A percentile compares a stretch with the other conserved stretches of the same genome.
Evolutionary conservation across 2,113 vertebrate genomes (phyloP).

Genomic region (Lampris megalopsis): DNA sequence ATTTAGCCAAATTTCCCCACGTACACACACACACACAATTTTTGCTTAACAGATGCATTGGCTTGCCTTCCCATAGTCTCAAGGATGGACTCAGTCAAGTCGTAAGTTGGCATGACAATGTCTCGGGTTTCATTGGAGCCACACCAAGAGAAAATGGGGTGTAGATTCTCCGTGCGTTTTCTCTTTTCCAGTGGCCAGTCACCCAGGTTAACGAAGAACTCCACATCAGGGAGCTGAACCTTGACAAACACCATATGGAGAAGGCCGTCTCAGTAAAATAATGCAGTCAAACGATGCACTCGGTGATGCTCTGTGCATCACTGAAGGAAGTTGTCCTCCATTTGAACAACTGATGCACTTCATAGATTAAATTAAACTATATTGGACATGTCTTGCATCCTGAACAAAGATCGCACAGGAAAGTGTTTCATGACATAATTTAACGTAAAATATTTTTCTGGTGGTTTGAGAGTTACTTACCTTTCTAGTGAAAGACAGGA

Average conservation of each 20-base stretch:
- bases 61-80: constrained; percentile 97
- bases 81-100: constrained; percentile 95
- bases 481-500: constrained; percentile 95
- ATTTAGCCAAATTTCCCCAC: background rate
- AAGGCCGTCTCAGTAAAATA: too few relatives aligned
- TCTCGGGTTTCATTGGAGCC: constrained; percentile 94
- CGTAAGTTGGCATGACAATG: constrained; percentile 98
- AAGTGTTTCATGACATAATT: too few relatives aligned
- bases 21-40: background rate
- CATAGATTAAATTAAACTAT: background rate
- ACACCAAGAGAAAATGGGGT: constrained; percentile 98
- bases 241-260: constrained; percentile 59
- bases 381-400: background rate
- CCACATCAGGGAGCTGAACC: constrained; percentile 93
- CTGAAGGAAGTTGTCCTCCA: too few relatives aligned
- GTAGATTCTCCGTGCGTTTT: constrained; percentile 83
- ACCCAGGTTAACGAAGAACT: constrained; percentile 98
- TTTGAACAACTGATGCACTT: too few relatives aligned
- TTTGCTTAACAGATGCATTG: background rate
- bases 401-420: too few relatives aligned
- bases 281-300: too few relatives aligned
- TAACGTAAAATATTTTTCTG: background rate
- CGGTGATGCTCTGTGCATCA: too few relatives aligned
- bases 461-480: constrained; percentile 74
- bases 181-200: constrained; percentile 99